Conservation (phyloP, 2,113 vertebrate genomes). For the Oncorhynchus kisutch region DNA sequence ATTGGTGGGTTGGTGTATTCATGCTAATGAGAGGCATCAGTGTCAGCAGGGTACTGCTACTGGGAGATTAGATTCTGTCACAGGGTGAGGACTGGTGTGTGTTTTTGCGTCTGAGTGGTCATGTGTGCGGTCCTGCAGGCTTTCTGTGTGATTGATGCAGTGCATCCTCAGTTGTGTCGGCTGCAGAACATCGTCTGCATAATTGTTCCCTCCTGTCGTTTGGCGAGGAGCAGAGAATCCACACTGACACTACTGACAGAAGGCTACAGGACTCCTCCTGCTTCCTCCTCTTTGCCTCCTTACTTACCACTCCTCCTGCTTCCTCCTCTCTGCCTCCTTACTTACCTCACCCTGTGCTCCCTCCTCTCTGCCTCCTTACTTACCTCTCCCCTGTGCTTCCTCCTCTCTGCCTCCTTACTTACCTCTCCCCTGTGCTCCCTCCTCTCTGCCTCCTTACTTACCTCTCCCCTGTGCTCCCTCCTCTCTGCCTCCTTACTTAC, state of each 20-base stretch:
- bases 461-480: too few species aligned
- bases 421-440: too few species aligned
- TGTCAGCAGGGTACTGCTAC: neutral
- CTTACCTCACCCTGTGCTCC: too few species aligned
- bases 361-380: too few species aligned
- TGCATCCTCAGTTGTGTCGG: conserved; percentile 11
- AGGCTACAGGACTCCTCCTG: neutral
- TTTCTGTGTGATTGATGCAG: conserved; percentile 25
- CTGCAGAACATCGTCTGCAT: conserved; percentile 34
- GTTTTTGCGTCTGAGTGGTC: neutral
- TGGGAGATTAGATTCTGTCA: conserved; percentile 10
- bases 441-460: too few species aligned
- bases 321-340: neutral
- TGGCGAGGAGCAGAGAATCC: neutral
- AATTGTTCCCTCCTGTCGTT: conserved; percentile 18
- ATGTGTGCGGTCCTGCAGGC: neutral
- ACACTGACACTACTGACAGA: too few species aligned
- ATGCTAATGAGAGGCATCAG: conserved; percentile 1
- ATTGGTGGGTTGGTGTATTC: neutral
- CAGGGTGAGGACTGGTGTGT: conserved; percentile 3
- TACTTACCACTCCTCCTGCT: neutral
- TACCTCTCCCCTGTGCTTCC: too few species aligned
- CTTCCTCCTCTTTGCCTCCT: neutral
- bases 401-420: too few species aligned
- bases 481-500: too few species aligned